A percentile compares a stretch with the other conserved stretches of the same genome.
Conservation (phyloP, 2,113 vertebrate genomes). For the Hemiprocne comata region DNA sequence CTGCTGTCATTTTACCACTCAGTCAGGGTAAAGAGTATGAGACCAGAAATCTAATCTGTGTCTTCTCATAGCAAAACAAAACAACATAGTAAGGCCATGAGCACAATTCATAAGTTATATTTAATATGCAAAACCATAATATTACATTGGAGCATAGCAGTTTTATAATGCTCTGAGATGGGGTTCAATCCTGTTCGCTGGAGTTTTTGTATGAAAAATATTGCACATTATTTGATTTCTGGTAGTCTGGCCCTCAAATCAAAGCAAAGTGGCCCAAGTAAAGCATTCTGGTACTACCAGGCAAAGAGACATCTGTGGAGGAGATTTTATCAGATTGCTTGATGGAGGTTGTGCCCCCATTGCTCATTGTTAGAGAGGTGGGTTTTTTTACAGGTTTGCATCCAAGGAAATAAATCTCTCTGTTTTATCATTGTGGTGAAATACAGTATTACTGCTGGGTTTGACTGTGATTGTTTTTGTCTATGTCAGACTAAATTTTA, state of each 20-base stretch:
- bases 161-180: background rate
- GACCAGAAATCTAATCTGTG: background rate
- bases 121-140: background rate
- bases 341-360: background rate
- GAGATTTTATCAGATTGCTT: background rate
- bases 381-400: background rate
- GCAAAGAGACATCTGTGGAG: background rate
- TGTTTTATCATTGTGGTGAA: background rate
- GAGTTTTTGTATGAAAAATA: background rate
- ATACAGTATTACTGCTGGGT: background rate
- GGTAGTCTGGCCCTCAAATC: background rate
- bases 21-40: background rate
- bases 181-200: background rate
- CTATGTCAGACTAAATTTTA: background rate
- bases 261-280: background rate
- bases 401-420: background rate
- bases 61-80: background rate
- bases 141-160: background rate
- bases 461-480: background rate
- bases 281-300: background rate
- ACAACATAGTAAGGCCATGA: background rate
- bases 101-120: background rate
- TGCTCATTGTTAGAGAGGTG: background rate
- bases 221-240: background rate
- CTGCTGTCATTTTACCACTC: background rate